Conservation (phyloP, 2,888 invertebrate genomes). For the Caenorhabditis drosophilae region DNA sequence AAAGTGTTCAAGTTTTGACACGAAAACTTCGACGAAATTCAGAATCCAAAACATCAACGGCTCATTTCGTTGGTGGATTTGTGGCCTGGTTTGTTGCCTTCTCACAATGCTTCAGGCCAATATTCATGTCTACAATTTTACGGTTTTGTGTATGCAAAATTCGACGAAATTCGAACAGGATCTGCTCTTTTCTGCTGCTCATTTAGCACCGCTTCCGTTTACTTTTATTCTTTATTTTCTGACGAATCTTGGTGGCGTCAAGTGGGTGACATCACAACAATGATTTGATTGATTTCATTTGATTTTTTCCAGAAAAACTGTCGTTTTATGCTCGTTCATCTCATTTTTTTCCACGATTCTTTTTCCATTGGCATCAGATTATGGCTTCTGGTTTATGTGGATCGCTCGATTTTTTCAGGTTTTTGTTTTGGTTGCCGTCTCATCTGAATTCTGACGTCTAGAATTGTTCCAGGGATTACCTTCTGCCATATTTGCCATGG, state of each 20-base stretch:
- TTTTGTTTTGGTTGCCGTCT: not conserved
- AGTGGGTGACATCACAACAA: slow-evolving; percentile 1
- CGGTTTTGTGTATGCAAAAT: slow-evolving; percentile 42
- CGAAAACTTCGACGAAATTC: no score
- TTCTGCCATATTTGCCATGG: slow-evolving; percentile 24
- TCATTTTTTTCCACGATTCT: slow-evolving; percentile 41
- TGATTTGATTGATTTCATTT: not conserved
- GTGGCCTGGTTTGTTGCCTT: slow-evolving; percentile 26
- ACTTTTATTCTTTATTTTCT: slow-evolving; percentile 33
- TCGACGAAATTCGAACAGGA: slow-evolving; percentile 38
- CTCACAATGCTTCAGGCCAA: slow-evolving; percentile 36
- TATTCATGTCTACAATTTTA: slow-evolving; percentile 41
- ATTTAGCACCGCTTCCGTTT: slow-evolving; percentile 31
- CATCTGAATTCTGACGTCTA: not conserved
- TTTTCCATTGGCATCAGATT: slow-evolving; percentile 36
- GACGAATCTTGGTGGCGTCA: slow-evolving; percentile 28
- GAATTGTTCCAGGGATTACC: slow-evolving; percentile 30
- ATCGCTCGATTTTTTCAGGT: slow-evolving; percentile 37
- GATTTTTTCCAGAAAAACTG: slow-evolving; percentile 29
- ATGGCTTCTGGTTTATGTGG: slow-evolving; percentile 39
- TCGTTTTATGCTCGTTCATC: slow-evolving; percentile 38
- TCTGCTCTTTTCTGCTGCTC: slow-evolving; percentile 34
- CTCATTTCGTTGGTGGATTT: slow-evolving; percentile 30
- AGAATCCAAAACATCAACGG: no score
- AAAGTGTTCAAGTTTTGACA: no score